Evolutionary conservation across 2,797 vertebrate species (phyloP).

Genomic region (Pangasius larnaudii): DNA sequence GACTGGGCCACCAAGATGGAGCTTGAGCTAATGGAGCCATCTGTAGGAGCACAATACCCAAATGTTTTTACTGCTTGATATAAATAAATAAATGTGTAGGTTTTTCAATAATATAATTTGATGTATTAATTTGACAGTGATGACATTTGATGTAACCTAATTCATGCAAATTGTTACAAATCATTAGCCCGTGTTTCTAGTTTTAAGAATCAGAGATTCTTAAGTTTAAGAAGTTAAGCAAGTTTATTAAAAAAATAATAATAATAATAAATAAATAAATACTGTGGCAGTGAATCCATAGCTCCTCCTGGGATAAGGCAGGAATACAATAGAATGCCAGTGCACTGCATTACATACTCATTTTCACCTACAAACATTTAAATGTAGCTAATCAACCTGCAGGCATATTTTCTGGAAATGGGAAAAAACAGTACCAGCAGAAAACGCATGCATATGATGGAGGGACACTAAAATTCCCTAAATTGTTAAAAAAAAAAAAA

Average conservation of each 20-base stretch:
- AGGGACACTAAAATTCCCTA: too few relatives aligned
- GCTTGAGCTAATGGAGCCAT: conserved; percentile 93
- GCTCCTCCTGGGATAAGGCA: too few relatives aligned
- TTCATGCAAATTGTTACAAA: neutral
- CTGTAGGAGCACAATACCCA: conserved; percentile 66
- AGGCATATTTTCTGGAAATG: neutral
- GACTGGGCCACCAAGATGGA: conserved; percentile 94
- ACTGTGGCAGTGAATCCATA: neutral
- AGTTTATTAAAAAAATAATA: neutral
- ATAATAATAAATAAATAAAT: neutral
- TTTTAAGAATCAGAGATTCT: neutral
- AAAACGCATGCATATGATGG: neutral
- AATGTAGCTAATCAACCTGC: neutral
- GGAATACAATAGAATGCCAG: neutral
- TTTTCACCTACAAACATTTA: neutral
- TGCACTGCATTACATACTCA: neutral
- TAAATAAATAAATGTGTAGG: neutral
- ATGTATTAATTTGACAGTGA: neutral
- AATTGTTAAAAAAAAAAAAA: too few relatives aligned
- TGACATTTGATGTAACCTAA: neutral
- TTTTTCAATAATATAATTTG: neutral
- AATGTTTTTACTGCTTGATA: neutral
- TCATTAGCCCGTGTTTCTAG: neutral
- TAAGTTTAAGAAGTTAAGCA: neutral
- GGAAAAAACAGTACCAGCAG: neutral